Evolutionary conservation across 2,113 vertebrate species (phyloP), one percentile per base, ranked within the genome.

Genomic region (Rattus rattus): DNA sequence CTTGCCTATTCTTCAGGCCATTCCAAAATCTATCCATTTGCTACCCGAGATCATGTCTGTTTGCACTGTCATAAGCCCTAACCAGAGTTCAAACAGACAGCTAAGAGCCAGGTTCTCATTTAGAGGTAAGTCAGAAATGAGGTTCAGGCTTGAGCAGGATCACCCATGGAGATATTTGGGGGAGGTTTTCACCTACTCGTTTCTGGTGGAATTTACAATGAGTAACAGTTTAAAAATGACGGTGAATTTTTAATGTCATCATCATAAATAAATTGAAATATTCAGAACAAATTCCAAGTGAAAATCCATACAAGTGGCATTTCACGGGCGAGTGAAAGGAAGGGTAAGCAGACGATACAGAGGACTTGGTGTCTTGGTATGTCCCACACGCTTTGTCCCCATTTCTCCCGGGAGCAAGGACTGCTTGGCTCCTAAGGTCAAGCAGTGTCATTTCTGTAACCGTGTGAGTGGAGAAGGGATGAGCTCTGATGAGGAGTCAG

Each of bases 261-360:
- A 6, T 54, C 49, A 49, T 9, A 79, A 36, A 36, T 47, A 56
- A 54, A 76, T 52, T 16, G 72, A 80, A 69, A 83, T 47, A 59
- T n/a, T 67, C 56, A 69, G 54, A 56, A 92, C 28, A 49, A 49
- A 65, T 65, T 70, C 47, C 73, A 88, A 49, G 26, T 14, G 63
- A 63, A 79, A 33, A 36, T 61, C 28, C 26, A 76, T 39, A 73
- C 19, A 11, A 9, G 17, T 14, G 19, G 90, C 47, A 5, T 59
- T 39, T 81, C n/a, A 90, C 1, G n/a, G 4, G 7, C 2, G 22
- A 24, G n/a, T 28, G 1, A 17, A 0, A 0, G 0, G 19, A 10
- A 73, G 76, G 83, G 17, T 6, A 14, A 17, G 7, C 56, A 2
- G 24, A 24, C 20, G 30, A 22, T 33, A 33, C 1, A 1, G 19